These are phyloP conservation scores for Pempheris klunzingeri DNA, from an alignment of 2,797 vertebrate species.

Conservation along the genomic window DNA sequence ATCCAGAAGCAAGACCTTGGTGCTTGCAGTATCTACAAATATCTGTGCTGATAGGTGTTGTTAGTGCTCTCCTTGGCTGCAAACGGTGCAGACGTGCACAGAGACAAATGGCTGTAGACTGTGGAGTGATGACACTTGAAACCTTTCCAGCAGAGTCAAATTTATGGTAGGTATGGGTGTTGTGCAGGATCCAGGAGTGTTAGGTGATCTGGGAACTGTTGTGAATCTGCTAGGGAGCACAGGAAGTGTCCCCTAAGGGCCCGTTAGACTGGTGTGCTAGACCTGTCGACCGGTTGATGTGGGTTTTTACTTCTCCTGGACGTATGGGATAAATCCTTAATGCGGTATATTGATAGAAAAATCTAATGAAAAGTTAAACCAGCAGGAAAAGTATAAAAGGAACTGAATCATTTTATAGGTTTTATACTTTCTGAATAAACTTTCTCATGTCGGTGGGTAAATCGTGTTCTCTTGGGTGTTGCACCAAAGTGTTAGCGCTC, in stretches of 20 bases:
- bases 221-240: conserved; percentile 66
- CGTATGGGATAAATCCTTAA: conserved; percentile 8
- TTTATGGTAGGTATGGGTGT: conserved; percentile 76
- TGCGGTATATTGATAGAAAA: neutral
- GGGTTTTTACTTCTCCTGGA: conserved; percentile 53
- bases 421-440: conserved; percentile 20
- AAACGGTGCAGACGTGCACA: conserved; percentile 31
- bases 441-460: conserved; percentile 45
- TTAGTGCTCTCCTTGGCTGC: conserved; percentile 50
- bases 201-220: conserved; percentile 70
- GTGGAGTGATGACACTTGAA: conserved; percentile 75
- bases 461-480: conserved; percentile 57
- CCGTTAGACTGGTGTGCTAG: conserved; percentile 56
- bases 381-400: conserved; percentile 1
- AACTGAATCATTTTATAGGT: conserved; percentile 2
- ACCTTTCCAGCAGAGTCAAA: conserved; percentile 73
- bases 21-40: conserved; percentile 26
- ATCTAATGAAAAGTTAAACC: neutral
- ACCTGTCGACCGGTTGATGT: conserved; percentile 48
- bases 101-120: conserved; percentile 63
- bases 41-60: conserved; percentile 61
- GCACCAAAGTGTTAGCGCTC: conserved; percentile 42
- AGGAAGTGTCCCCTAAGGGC: conserved; percentile 75
- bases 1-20: neutral
- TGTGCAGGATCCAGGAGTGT: conserved; percentile 70